Conservation (phyloP, 92 coral and sea anemone species). For the Diadumene lineata region DNA sequence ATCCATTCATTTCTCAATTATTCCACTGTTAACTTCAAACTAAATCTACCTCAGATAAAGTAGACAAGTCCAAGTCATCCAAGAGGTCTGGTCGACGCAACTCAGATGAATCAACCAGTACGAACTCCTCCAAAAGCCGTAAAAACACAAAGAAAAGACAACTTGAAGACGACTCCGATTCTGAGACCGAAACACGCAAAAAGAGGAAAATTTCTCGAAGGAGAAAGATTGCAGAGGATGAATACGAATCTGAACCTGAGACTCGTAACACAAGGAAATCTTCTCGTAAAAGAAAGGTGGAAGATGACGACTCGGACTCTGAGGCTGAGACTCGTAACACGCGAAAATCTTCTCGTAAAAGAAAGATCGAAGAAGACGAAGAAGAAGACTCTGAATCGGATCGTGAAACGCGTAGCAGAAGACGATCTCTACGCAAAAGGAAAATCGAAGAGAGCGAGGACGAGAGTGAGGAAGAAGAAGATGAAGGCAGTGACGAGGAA, state of each 20-base stretch:
- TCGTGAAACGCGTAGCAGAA: too few species aligned
- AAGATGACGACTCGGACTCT: too few species aligned
- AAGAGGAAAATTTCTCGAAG: background rate
- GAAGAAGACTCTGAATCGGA: too few species aligned
- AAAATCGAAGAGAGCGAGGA: conserved; percentile 8
- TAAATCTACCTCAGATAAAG: background rate
- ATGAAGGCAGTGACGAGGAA: conserved; percentile 32
- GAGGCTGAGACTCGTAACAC: too few species aligned
- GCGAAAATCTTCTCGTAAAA: background rate
- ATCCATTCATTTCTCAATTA: too few species aligned
- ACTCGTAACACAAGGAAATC: background rate
- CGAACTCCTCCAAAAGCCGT: conserved; percentile 6
- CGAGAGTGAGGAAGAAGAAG: conserved; percentile 24
- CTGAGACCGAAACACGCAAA: background rate
- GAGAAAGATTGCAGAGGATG: background rate
- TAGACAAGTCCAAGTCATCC: conserved; percentile 6
- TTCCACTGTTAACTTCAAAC: too few species aligned
- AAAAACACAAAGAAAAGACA: background rate
- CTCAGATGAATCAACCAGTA: conserved; percentile 24
- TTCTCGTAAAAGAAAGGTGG: background rate
- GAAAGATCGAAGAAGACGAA: conserved; percentile 10
- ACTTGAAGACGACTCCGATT: background rate
- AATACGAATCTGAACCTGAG: conserved; percentile 2
- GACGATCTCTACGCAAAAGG: too few species aligned
- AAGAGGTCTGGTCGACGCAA: background rate